Base-by-base conservation (phyloP, 1,140 invertebrate genomes). In the Papilio helenus region DNA sequence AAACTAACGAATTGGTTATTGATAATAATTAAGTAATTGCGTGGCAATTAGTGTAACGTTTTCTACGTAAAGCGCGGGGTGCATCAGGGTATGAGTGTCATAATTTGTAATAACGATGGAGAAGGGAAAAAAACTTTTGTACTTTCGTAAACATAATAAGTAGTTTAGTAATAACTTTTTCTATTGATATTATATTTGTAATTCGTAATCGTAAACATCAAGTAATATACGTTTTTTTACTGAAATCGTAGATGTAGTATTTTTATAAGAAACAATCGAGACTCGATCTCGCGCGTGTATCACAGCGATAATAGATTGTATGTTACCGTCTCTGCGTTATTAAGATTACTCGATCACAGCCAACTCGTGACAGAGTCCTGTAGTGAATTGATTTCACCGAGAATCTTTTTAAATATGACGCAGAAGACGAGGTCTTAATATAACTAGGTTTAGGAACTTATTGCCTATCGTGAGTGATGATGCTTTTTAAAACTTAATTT, bases 11-110 rank as follows among this genome's bases (percentile, higher is more conserved):
- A 93, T 93, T 93, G 93, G 89, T 89, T 91, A 94, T 93, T 85
- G 90, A 94, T 95, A 94, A 94, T 93, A 91, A 92, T 89, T 92
- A 93, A 92, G 89, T 90, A 86, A 93, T 93, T 94, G 92, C 92
- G 89, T 92, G 92, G 92, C 92, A 93, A 94, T 93, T 92, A 93
- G 87, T 87, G 79, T 93, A 89, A 90, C 86, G 79, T 89, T 87
- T 83, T 88, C 85, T 88, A 90, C 86, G 86, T 91, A 92, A 94
- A 87, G 92, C 90, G 93, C 93, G 93, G 94, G 93, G 92, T 95
- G 91, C 88, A 94, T 94, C 94, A 95, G 94, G 94, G 94, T 95
- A 95, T 94, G 94, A 93, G 90, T 95, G 93, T 94, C 93, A 93
- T 94, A 92, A 90, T 91, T 93, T 89, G 89, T 92, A 92, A 89